phyloP scores from a whole-genome alignment of 2,888 invertebrate species.

The Halocaridina rubra region DNA sequence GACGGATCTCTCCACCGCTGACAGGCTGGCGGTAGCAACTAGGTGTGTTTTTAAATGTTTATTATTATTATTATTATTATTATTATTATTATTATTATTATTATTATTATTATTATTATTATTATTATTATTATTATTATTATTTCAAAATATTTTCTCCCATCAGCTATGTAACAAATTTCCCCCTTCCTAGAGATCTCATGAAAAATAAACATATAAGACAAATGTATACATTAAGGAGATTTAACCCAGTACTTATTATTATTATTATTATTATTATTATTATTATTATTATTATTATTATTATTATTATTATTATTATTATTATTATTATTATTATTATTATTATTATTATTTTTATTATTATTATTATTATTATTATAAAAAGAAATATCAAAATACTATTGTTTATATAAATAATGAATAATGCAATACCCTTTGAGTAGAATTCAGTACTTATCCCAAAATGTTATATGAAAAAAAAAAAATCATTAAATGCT shows the following conservation, averaged over 20 bases:
- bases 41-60: conserved; percentile 27
- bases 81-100: conserved; percentile 5
- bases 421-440: no score
- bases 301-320: not conserved
- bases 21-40: conserved; percentile 54
- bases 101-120: not conserved
- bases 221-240: not conserved
- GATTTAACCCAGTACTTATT: no score
- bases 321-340: not conserved
- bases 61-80: conserved; percentile 3
- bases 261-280: not conserved
- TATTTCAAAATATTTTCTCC: no score
- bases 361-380: conserved; percentile 12
- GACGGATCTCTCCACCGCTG: conserved; percentile 38
- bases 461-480: no score
- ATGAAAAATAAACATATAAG: no score
- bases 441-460: no score
- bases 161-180: no score
- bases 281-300: not conserved
- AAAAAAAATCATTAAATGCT: no score
- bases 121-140: conserved; percentile 4
- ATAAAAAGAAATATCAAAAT: not conserved
- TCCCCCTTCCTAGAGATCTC: no score
- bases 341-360: not conserved
- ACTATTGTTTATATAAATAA: not conserved